Evolutionary conservation across 2,797 vertebrate species (phyloP), one percentile per base, ranked within the genome.

Genomic region (Hyperoplus immaculatus): DNA sequence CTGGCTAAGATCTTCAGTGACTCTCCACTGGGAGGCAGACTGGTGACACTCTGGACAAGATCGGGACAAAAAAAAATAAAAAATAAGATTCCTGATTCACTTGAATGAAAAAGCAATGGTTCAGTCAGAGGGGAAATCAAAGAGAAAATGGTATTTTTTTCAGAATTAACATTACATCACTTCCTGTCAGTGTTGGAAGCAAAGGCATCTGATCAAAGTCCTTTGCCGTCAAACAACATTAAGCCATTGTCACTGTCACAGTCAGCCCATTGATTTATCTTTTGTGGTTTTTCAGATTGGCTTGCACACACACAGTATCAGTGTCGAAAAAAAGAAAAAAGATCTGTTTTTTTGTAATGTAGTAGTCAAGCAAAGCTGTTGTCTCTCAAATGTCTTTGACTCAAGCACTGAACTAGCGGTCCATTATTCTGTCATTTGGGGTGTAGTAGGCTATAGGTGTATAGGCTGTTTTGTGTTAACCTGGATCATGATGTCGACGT

Each of bases 401-500:
- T 55, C 36, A 80, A 66, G 69, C 55, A 47, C 7, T 70, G 41
- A 54, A 4, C 29, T 29, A 29, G 29, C 29, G 29, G 29, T 29
- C 29, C 29, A 29, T 29, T 29, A 29, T 29, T 29, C 29, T 29
- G 29, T 29, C 29, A 29, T 29, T 29, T 29, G 29, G 29, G 29
- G 29, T 29, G 29, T 29, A 29, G 3, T 29, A 29, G 29, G 29
- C 29, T 29, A 29, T 29, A 29, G 29, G 29, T 29, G 29, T 29
- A 29, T 29, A 29, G 29, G 29, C 29, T 29, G 29, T 29, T 57
- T 51, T 64, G 49, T 55, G 9, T 90, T 88, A 29, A 99, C 97
- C 96, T 97, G 95, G 72, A 99, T 55, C 96, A 99, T 96, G 83
- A 98, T 95, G 81, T 92, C 91, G 47, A 96, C 95, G 0, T 97